A percentile compares a stretch with the other conserved stretches of the same genome.
Conservation (phyloP, 37 sponge, comb jelly and placozoan species). For the Geodia barretti region DNA sequence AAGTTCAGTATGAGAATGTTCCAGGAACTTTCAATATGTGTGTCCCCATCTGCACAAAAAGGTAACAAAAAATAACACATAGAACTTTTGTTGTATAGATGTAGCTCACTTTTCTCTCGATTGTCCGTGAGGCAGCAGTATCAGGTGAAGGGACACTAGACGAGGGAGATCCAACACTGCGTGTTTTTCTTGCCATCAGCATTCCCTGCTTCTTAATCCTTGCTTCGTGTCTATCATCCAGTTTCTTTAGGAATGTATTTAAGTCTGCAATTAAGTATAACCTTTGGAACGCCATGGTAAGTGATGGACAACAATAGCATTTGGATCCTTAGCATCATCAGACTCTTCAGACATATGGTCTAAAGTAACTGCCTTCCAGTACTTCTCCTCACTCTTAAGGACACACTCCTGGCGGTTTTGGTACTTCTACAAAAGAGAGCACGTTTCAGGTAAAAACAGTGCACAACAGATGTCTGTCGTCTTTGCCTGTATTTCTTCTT, state of each 20-base stretch:
- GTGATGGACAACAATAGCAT: background rate
- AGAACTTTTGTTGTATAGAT: no score
- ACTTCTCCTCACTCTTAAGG: background rate
- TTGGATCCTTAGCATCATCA: constrained; percentile 12
- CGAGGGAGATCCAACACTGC: background rate
- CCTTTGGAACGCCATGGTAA: constrained; percentile 10
- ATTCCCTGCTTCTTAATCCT: background rate
- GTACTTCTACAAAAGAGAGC: no score
- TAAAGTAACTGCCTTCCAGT: background rate
- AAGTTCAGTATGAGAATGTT: no score
- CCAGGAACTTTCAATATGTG: no score
- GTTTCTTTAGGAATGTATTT: background rate
- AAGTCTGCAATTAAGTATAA: background rate
- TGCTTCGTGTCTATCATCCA: background rate
- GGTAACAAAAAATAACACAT: no score
- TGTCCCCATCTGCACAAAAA: no score
- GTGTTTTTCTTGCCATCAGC: background rate
- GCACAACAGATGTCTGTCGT: no score
- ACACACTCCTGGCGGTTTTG: no score
- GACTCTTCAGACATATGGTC: constrained; percentile 34
- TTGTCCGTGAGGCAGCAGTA: no score
- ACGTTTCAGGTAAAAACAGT: no score
- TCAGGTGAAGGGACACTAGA: background rate
- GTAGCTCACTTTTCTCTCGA: no score
- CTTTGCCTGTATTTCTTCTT: background rate